These are phyloP conservation scores for Pogonomyrmex barbatus DNA, from an alignment of 1,140 invertebrate species.

Conservation along the genomic window DNA sequence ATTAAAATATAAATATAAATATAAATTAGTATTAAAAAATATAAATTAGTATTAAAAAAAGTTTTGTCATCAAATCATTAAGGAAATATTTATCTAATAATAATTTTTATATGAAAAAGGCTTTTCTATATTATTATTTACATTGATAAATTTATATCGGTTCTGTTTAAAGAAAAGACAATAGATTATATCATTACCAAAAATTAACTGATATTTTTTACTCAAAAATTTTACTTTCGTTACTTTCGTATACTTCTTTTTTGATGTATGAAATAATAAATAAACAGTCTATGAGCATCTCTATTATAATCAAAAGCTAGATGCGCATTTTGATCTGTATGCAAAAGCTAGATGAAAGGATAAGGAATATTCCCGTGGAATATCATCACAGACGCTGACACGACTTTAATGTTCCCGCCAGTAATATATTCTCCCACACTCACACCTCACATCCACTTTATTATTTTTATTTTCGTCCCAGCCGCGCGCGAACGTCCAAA, in stretches of 20 bases:
- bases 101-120: not conserved
- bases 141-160: not conserved
- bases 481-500: not conserved
- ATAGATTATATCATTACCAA: not conserved
- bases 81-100: not conserved
- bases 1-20: not conserved
- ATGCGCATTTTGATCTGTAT: conserved; percentile 59
- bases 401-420: conserved; percentile 48
- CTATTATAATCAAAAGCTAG: conserved; percentile 13
- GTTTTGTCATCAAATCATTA: not conserved
- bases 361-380: conserved; percentile 56
- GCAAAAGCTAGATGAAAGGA: conserved; percentile 64
- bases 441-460: conserved; percentile 8
- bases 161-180: not conserved
- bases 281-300: not conserved
- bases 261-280: conserved; percentile 42
- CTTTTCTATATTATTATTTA: not conserved
- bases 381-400: conserved; percentile 55
- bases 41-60: not conserved
- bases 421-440: conserved; percentile 45
- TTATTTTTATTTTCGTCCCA: conserved; percentile 45
- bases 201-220: not conserved
- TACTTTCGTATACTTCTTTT: not conserved
- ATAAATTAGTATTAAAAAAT: not conserved
- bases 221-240: not conserved